These are phyloP conservation scores for Tympanoctomys barrerae DNA, from an alignment of 2,797 vertebrate genomes.

Conservation along the genomic window DNA sequence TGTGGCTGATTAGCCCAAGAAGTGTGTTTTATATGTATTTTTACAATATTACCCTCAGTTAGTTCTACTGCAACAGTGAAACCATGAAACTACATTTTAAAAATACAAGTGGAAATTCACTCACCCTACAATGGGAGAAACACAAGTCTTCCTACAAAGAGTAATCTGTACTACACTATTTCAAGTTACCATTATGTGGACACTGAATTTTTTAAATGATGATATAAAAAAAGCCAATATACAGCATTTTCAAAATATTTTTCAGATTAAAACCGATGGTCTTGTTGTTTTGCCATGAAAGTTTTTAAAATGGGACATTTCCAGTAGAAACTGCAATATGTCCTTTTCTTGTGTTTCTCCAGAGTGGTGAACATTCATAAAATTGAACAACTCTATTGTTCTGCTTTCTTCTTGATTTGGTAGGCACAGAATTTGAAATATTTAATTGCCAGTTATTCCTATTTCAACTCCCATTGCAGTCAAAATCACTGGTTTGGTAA, in stretches of 20 bases:
- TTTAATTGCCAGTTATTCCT: slow-evolving; percentile 64
- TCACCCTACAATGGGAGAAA: slow-evolving; percentile 3
- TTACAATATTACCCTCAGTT: slow-evolving; percentile 78
- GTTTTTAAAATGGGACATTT: neutral
- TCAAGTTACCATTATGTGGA: neutral
- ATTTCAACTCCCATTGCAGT: slow-evolving; percentile 48
- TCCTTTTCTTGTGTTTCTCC: slow-evolving; percentile 28
- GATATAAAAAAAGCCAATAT: slow-evolving; percentile 54
- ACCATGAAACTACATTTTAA: slow-evolving; percentile 69
- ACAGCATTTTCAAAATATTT: slow-evolving; percentile 54
- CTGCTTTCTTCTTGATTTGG: slow-evolving; percentile 52
- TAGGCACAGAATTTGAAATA: slow-evolving; percentile 64
- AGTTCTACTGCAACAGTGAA: slow-evolving; percentile 75
- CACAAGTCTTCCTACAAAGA: neutral
- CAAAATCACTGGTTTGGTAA: slow-evolving; percentile 61
- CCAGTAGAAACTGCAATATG: neutral
- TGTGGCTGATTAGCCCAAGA: slow-evolving; percentile 76
- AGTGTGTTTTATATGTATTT: slow-evolving; percentile 68
- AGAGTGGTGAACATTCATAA: neutral
- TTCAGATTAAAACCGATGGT: slow-evolving; percentile 40
- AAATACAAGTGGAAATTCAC: slow-evolving; percentile 69
- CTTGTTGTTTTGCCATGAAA: slow-evolving; percentile 23
- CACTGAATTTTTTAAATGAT: slow-evolving; percentile 45
- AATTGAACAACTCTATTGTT: neutral
- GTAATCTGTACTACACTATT: slow-evolving; percentile 25